These are phyloP conservation scores for Drosophila pallidifrons DNA, from an alignment of 1,140 invertebrate genomes.

Conservation along the genomic window DNA sequence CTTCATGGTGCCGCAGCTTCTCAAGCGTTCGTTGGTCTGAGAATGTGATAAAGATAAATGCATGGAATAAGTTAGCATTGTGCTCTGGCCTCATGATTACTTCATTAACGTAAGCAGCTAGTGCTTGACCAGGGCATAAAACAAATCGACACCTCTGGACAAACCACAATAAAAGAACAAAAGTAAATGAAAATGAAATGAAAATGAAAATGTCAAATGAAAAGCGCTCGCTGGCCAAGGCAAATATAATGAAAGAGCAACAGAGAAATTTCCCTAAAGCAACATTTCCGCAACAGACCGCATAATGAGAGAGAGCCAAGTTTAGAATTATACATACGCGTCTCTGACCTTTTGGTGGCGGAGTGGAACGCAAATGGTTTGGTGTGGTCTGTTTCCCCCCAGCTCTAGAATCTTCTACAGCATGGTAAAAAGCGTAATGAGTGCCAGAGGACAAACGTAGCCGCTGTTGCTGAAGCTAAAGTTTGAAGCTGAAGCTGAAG, in stretches of 20 bases:
- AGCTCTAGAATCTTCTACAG: background rate
- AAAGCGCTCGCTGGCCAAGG: constrained; percentile 50
- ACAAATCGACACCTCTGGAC: constrained; percentile 77
- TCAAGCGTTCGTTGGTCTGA: constrained; percentile 73
- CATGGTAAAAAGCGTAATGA: constrained; percentile 68
- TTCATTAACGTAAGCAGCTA: constrained; percentile 65
- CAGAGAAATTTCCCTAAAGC: constrained; percentile 62
- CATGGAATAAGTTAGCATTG: constrained; percentile 40
- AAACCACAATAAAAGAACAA: constrained; percentile 45
- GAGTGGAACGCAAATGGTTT: constrained; percentile 3
- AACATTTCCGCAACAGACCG: constrained; percentile 82
- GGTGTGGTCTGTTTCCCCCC: background rate
- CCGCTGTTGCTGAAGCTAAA: constrained; percentile 24
- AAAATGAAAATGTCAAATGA: constrained; percentile 70
- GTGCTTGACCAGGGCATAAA: constrained; percentile 24
- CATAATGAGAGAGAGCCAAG: constrained; percentile 75
- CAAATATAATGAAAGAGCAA: constrained; percentile 77
- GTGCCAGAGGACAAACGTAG: constrained; percentile 72
- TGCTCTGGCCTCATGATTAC: constrained; percentile 57
- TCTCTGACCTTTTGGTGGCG: constrained; percentile 47
- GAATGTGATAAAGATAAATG: constrained; percentile 26
- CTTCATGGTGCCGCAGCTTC: constrained; percentile 78
- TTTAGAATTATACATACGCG: constrained; percentile 62
- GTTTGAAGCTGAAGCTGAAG: background rate
- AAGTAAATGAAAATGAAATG: constrained; percentile 65